phyloP scores from a whole-genome alignment of 2,797 vertebrate genomes.

The Oophaga sylvatica region DNA sequence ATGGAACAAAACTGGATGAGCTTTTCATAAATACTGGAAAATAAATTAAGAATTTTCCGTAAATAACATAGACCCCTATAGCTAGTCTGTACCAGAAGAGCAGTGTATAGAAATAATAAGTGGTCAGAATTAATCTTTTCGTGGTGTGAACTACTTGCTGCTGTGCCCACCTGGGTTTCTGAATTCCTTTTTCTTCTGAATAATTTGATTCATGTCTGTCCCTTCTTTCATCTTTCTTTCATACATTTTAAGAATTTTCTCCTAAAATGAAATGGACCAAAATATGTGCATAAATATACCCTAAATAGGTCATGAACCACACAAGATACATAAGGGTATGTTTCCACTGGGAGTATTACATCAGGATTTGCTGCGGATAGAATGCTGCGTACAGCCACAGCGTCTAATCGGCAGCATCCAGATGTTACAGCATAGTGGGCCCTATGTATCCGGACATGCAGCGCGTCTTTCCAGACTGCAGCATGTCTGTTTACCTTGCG shows the following conservation, averaged over 20 bases:
- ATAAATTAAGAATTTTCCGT: neutral
- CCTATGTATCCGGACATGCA: too few species aligned
- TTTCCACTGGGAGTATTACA: too few species aligned
- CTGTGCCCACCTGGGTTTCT: conserved; percentile 87
- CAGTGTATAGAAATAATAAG: neutral
- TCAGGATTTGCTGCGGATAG: too few species aligned
- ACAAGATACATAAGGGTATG: too few species aligned
- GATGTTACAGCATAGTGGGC: too few species aligned
- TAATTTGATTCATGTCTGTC: conserved; percentile 95
- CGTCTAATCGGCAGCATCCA: too few species aligned
- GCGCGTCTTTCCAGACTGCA: too few species aligned
- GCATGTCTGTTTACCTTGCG: too few species aligned
- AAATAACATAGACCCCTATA: neutral
- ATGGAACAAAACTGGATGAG: conserved; percentile 97
- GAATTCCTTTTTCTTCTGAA: conserved; percentile 97
- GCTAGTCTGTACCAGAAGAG: neutral
- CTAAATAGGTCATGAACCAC: neutral
- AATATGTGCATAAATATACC: neutral
- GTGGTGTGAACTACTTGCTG: neutral
- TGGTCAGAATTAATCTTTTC: neutral
- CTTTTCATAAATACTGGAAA: conserved; percentile 92
- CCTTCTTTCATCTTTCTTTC: conserved; percentile 92
- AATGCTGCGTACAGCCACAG: too few species aligned
- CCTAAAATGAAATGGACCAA: conserved; percentile 72
- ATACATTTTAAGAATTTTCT: conserved; percentile 95